These are phyloP conservation scores for Halictus quadricinctus DNA, from an alignment of 2,888 invertebrate genomes.

Conservation along the genomic window DNA sequence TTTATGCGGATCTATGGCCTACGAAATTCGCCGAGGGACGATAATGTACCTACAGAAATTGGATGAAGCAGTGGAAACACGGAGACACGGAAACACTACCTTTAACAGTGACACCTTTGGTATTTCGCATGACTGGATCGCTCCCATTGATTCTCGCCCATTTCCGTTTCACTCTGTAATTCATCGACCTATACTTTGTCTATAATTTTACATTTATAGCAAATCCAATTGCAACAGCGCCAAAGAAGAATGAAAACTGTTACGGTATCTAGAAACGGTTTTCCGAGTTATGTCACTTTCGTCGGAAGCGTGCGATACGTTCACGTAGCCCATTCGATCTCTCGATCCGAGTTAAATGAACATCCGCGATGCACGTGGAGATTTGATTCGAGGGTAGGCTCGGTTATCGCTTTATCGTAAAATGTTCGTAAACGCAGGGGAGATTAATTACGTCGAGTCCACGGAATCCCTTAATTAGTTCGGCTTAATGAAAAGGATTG, in stretches of 20 bases:
- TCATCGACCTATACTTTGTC: too few relatives aligned
- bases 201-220: too few relatives aligned
- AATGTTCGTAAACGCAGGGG: background rate
- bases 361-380: background rate
- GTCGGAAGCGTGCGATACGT: background rate
- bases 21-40: background rate
- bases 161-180: too few relatives aligned
- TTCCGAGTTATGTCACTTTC: background rate
- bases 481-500: background rate
- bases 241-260: too few relatives aligned
- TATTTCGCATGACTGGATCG: too few relatives aligned
- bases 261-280: background rate
- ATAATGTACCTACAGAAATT: background rate
- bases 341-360: background rate
- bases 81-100: background rate
- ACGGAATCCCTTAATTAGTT: slow-evolving; percentile 17
- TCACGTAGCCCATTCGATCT: background rate
- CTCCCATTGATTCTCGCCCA: too few relatives aligned
- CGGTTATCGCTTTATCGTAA: background rate
- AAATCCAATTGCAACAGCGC: too few relatives aligned
- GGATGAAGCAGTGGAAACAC: background rate
- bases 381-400: background rate
- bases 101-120: too few relatives aligned
- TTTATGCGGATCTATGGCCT: background rate
- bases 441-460: slow-evolving; percentile 5